Evolutionary conservation across 2,888 invertebrate genomes (phyloP).

Genomic region (Thera britannica): DNA sequence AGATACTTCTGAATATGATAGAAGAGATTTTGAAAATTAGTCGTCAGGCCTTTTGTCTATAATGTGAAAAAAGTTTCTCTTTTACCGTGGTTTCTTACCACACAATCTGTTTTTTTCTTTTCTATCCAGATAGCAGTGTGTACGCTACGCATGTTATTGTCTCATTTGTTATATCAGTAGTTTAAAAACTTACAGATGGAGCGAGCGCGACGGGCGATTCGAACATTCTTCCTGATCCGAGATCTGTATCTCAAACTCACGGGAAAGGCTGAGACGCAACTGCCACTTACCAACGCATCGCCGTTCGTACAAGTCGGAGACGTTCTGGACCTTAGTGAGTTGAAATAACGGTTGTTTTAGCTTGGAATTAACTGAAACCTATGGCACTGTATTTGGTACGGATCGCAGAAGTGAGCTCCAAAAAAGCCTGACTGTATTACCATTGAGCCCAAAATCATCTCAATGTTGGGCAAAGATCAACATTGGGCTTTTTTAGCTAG

Average conservation of each 20-base stretch:
- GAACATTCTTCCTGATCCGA: constrained; percentile 95
- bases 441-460: too few species aligned
- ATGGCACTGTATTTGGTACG: not conserved
- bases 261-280: constrained; percentile 92
- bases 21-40: too few species aligned
- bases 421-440: not conserved
- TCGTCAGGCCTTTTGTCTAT: too few species aligned
- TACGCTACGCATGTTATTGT: not conserved
- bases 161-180: constrained; percentile 32
- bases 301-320: constrained; percentile 97
- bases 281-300: constrained; percentile 95
- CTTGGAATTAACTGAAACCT: not conserved
- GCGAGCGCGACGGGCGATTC: constrained; percentile 93
- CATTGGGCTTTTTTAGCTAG: not conserved
- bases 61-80: too few species aligned
- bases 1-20: too few species aligned
- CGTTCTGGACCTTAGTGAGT: constrained; percentile 97
- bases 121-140: too few species aligned
- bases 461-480: too few species aligned
- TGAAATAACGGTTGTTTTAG: not conserved
- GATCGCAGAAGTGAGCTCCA: constrained; percentile 66
- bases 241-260: constrained; percentile 91
- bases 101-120: too few species aligned
- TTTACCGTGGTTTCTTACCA: too few species aligned
- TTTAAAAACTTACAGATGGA: constrained; percentile 86